A percentile compares a stretch with the other conserved stretches of the same genome.
These are phyloP conservation scores for Procambarus clarkii DNA, from an alignment of 1,140 invertebrate species.

Conservation along the genomic window DNA sequence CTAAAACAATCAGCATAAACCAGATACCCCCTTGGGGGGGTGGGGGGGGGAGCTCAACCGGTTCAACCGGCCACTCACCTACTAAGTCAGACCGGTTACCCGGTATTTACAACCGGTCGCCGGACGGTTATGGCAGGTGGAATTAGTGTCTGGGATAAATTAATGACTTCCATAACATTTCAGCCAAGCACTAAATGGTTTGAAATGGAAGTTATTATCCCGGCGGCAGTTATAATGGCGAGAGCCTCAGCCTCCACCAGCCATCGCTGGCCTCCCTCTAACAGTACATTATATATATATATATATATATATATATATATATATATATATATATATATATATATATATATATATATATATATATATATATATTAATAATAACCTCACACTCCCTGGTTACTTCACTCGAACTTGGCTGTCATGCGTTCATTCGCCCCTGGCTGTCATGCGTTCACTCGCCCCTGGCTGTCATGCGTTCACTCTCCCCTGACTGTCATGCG, in stretches of 20 bases:
- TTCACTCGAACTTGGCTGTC: too few relatives aligned
- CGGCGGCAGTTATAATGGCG: too few relatives aligned
- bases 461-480: too few relatives aligned
- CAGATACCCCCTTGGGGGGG: not conserved
- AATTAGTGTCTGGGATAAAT: slow-evolving; percentile 1
- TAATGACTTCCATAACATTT: slow-evolving; percentile 1
- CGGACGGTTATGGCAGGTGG: not conserved
- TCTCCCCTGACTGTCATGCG: too few relatives aligned
- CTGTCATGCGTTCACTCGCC: too few relatives aligned
- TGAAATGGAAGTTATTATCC: not conserved
- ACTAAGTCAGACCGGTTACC: not conserved
- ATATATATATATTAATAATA: slow-evolving; percentile 1
- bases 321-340: slow-evolving; percentile 41
- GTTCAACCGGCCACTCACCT: not conserved
- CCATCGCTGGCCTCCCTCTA: too few relatives aligned
- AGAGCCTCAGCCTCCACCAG: too few relatives aligned
- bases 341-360: slow-evolving; percentile 45
- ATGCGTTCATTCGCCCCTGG: too few relatives aligned
- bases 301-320: slow-evolving; percentile 41
- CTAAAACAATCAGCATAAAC: not conserved
- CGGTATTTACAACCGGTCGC: not conserved
- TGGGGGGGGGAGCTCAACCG: too few relatives aligned
- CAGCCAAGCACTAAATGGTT: not conserved
- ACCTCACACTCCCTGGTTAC: too few relatives aligned
- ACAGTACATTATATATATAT: too few relatives aligned